A percentile compares a stretch with the other conserved stretches of the same genome.
Evolutionary conservation across 2,888 invertebrate genomes (phyloP).

Genomic region (Cyaniris semiargus): DNA sequence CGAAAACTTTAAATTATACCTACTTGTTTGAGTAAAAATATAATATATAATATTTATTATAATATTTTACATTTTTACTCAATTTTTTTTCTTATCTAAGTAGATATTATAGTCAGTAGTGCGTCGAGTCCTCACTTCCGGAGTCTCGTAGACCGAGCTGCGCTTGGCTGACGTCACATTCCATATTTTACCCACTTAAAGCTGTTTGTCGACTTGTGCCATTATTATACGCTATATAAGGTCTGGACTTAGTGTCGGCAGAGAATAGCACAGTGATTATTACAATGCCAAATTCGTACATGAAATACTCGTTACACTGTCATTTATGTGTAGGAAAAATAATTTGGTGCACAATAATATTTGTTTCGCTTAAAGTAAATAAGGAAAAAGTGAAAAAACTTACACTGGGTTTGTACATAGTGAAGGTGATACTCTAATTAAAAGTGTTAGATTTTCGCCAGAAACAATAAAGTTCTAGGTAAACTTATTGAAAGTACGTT

Average conservation of each 20-base stretch:
- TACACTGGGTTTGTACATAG: too few relatives aligned
- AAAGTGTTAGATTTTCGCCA: too few relatives aligned
- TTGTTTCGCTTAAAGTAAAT: too few relatives aligned
- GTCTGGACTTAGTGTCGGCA: constrained; percentile 71
- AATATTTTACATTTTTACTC: not conserved
- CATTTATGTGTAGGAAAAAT: not conserved
- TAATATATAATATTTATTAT: too few relatives aligned
- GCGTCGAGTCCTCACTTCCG: constrained; percentile 57
- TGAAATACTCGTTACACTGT: not conserved
- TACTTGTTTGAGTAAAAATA: not conserved
- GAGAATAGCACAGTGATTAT: constrained; percentile 62
- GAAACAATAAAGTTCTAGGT: too few relatives aligned
- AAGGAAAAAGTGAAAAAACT: too few relatives aligned
- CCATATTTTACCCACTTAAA: constrained; percentile 80
- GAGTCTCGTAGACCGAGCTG: constrained; percentile 61
- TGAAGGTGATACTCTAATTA: too few relatives aligned
- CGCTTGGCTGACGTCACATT: constrained; percentile 71
- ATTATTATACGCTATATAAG: constrained; percentile 79
- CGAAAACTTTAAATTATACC: too few relatives aligned
- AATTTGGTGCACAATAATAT: not conserved
- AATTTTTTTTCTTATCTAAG: not conserved
- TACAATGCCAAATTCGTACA: constrained; percentile 6
- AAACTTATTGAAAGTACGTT: not conserved
- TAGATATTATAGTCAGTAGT: constrained; percentile 37
- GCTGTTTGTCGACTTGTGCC: constrained; percentile 80